These are phyloP conservation scores for Euzophera pinguis DNA, from an alignment of 2,888 invertebrate species.

Conservation along the genomic window DNA sequence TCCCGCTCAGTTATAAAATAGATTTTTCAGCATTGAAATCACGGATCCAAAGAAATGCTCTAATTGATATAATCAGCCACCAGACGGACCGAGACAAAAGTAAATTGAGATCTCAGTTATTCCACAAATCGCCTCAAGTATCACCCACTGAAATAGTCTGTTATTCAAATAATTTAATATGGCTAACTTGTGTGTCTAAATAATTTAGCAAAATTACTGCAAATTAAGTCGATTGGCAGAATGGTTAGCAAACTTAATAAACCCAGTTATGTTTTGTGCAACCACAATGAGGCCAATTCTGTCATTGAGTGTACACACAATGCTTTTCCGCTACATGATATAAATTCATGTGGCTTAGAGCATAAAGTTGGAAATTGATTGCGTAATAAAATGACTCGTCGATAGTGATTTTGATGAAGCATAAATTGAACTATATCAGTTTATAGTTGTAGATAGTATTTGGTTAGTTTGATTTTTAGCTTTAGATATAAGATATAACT, in stretches of 20 bases:
- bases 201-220: neutral
- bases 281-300: neutral
- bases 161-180: too few species aligned
- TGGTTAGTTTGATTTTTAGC: neutral
- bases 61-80: too few species aligned
- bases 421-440: conserved; percentile 10
- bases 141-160: too few species aligned
- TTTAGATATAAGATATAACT: too few species aligned
- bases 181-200: too few species aligned
- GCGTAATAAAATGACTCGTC: neutral
- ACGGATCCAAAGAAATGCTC: too few species aligned
- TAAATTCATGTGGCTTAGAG: neutral
- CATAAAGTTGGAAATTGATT: conserved; percentile 2
- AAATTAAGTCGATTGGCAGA: neutral
- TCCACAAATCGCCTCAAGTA: too few species aligned
- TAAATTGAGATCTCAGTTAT: too few species aligned
- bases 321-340: neutral
- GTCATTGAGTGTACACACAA: neutral
- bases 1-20: too few species aligned
- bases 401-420: conserved; percentile 8
- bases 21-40: too few species aligned
- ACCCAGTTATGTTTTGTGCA: neutral
- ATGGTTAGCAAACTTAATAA: neutral
- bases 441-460: conserved; percentile 1
- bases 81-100: too few species aligned